These are phyloP conservation scores for Gallinago undulata DNA, from an alignment of 2,113 vertebrate genomes.

Conservation along the genomic window DNA sequence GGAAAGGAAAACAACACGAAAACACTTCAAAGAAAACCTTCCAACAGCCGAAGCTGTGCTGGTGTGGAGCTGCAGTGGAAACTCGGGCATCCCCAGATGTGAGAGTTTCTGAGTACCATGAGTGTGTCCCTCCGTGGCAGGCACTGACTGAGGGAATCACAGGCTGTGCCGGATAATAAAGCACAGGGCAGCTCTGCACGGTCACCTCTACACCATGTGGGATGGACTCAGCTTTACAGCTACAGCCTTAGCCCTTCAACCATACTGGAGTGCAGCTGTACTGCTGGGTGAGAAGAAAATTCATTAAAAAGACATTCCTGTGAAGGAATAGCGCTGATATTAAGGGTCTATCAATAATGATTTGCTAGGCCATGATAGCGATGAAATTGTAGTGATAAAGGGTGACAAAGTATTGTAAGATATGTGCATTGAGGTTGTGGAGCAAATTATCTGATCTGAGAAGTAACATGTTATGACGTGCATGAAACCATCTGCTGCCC, in stretches of 20 bases:
- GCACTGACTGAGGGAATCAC: neutral
- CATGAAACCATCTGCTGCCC: constrained; percentile 12
- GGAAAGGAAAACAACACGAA: neutral
- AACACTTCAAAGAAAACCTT: neutral
- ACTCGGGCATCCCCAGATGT: neutral
- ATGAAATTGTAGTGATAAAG: constrained; percentile 49
- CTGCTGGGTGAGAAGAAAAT: neutral
- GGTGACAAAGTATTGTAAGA: constrained; percentile 47
- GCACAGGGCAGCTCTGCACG: neutral
- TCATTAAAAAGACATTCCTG: constrained; percentile 12
- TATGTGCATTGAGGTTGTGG: neutral
- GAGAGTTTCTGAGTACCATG: neutral
- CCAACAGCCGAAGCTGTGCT: neutral
- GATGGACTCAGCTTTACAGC: neutral
- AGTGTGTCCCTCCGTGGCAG: neutral
- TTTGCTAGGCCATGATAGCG: constrained; percentile 42
- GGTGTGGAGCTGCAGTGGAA: neutral
- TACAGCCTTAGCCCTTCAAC: neutral
- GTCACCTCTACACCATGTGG: neutral
- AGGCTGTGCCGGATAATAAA: neutral
- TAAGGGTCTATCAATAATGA: constrained; percentile 57
- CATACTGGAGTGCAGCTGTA: neutral
- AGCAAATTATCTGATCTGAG: constrained; percentile 41
- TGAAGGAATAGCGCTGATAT: constrained; percentile 9
- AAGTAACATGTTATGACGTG: neutral